Evolutionary conservation across 2,888 invertebrate species (phyloP), one percentile per base, ranked within the genome.

Genomic region (Mesorhabditis spiculigera): DNA sequence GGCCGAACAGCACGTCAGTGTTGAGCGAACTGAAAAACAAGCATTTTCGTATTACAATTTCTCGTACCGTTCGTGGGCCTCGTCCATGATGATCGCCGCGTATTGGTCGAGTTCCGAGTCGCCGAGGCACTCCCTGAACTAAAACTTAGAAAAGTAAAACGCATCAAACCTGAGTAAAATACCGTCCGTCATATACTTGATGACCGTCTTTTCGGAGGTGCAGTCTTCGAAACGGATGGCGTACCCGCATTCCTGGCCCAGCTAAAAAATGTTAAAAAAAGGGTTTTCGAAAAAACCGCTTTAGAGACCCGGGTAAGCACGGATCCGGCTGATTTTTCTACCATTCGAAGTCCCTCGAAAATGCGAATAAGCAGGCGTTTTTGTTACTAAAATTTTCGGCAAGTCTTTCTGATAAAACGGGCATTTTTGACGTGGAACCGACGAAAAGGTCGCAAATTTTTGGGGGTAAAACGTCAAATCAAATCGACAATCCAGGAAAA

Each of bases 211-310:
- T 83, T 88, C 85, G 41, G 84, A 79, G 0, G 98, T 98, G 87
- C 97, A 97, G 88, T 99, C 98, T 87, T 99, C 98, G 88, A 99
- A 99, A 83, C 98, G 93, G 86, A 99, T 99, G 41, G 97, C 95
- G 88, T 99, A 99, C 13, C 98, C 98, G 6, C 98, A 79, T 67
- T 85, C 83, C 68, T 85, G 79, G 5, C 85, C 85, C 5, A 84
- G 70, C 74, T 76, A 67, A 41, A 69, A 68, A 66, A 41, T 5
- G 61, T 65, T 65, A n/a, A 65, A 65, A 65, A 10, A 10, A 41
- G 44, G 43, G 5, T 63, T 63, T 8, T 63, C n/a, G 58, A 58
- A 58, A 58, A 58, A 13, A 10, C n/a, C 10, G 10, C n/a, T 58
- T 58, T 58, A 13, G n/a, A 13, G n/a, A 3, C n/a, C 58, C 58